A percentile compares a stretch with the other conserved stretches of the same genome.
Evolutionary conservation across 2,888 invertebrate species (phyloP).

Genomic region (Patella pellucida): DNA sequence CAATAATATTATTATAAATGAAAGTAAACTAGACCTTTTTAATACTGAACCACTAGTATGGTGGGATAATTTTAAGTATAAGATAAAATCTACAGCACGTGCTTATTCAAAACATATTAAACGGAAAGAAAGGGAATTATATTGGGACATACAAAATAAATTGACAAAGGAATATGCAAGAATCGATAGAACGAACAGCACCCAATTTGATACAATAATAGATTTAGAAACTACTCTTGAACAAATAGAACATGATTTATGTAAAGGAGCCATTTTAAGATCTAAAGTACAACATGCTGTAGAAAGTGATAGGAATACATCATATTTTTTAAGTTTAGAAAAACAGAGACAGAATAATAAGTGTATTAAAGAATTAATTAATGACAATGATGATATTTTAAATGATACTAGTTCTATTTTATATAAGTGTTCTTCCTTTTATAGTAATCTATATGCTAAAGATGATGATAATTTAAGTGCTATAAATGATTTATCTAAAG

Average conservation of each 20-base stretch:
- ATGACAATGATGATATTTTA: not conserved
- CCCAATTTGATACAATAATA: not conserved
- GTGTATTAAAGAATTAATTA: not conserved
- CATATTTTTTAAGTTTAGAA: slow-evolving; percentile 9
- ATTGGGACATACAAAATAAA: not conserved
- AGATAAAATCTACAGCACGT: not conserved
- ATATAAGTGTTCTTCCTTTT: not conserved
- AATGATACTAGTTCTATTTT: not conserved
- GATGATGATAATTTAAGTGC: slow-evolving; percentile 6
- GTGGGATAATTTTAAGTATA: not conserved
- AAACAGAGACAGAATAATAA: not conserved
- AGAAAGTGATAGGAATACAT: slow-evolving; percentile 15
- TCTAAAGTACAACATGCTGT: not conserved
- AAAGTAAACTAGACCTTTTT: not conserved
- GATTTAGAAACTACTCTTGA: too few relatives aligned
- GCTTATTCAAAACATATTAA: not conserved
- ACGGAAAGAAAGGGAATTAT: not conserved
- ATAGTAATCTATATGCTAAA: not conserved
- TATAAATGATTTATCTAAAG: not conserved
- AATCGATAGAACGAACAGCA: not conserved
- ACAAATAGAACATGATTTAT: slow-evolving; percentile 1
- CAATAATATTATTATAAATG: not conserved
- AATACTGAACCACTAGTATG: not conserved
- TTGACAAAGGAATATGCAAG: not conserved
- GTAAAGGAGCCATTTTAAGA: slow-evolving; percentile 14